These are phyloP conservation scores for Psammodynastes pulverulentus DNA, from an alignment of 2,113 vertebrate species.

Conservation along the genomic window DNA sequence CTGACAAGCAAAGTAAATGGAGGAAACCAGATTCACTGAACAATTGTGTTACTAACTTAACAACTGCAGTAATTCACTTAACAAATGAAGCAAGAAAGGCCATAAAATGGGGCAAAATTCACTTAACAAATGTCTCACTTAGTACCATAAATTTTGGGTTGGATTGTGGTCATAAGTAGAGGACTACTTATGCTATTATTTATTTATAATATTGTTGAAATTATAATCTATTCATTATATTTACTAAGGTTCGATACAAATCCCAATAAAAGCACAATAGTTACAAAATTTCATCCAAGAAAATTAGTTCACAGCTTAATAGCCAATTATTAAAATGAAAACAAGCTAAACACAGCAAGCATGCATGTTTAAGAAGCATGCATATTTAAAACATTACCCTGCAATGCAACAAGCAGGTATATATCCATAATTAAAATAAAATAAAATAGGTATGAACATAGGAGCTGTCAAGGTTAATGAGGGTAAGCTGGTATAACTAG, in stretches of 20 bases:
- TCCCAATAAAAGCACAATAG: not conserved
- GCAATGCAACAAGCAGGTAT: not conserved
- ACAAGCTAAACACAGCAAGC: not conserved
- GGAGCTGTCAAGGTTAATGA: not conserved
- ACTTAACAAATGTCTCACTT: not conserved
- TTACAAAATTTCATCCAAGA: not conserved
- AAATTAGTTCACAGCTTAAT: not conserved
- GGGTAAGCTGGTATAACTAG: not conserved
- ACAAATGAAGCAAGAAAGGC: not conserved
- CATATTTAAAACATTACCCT: not conserved
- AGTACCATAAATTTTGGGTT: not conserved
- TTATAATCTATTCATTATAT: not conserved
- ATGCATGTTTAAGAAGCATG: not conserved
- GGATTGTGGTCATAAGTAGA: not conserved
- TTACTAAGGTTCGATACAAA: not conserved
- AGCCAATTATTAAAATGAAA: not conserved
- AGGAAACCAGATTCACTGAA: not conserved
- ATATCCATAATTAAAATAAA: not conserved
- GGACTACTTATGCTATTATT: not conserved
- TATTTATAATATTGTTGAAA: not conserved
- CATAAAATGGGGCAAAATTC: not conserved
- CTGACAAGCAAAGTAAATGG: not conserved
- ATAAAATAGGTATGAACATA: not conserved
- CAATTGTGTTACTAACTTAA: not conserved
- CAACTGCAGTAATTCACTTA: not conserved